These are phyloP conservation scores for Prunella strophiata DNA, from an alignment of 2,797 vertebrate genomes.

Conservation along the genomic window DNA sequence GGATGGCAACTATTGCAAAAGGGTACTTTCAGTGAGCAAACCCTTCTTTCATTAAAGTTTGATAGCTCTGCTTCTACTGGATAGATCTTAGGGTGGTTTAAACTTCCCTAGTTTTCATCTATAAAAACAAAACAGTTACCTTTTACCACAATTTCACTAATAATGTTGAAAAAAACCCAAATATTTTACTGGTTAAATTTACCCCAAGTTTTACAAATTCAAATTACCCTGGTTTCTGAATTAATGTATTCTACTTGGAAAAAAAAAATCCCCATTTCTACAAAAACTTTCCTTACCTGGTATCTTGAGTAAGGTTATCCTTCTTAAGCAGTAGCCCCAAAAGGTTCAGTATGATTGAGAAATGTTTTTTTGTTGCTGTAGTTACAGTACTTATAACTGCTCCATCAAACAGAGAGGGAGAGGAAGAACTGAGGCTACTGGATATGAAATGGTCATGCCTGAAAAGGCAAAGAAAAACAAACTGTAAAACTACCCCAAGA, in stretches of 20 bases:
- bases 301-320: slow-evolving; percentile 90
- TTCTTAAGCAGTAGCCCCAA: slow-evolving; percentile 89
- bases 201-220: not conserved
- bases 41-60: not conserved
- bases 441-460: slow-evolving; percentile 99
- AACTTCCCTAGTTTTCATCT: not conserved
- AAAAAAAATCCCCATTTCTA: not conserved
- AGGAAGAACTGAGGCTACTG: slow-evolving; percentile 96
- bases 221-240: not conserved
- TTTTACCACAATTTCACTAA: not conserved
- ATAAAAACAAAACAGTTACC: not conserved
- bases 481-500: not conserved
- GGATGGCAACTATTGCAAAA: not conserved
- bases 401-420: slow-evolving; percentile 95
- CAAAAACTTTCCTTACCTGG: slow-evolving; percentile 79
- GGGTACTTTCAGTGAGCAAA: not conserved
- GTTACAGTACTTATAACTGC: slow-evolving; percentile 99
- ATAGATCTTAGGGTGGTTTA: not conserved
- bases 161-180: accelerated
- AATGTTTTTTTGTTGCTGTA: slow-evolving; percentile 98
- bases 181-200: not conserved
- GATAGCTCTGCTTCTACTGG: not conserved
- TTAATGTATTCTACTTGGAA: not conserved
- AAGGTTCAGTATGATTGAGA: slow-evolving; percentile 92
- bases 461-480: slow-evolving; percentile 3